phyloP scores from a whole-genome alignment of 2,797 vertebrate genomes.

The Lutjanus campechanus region DNA sequence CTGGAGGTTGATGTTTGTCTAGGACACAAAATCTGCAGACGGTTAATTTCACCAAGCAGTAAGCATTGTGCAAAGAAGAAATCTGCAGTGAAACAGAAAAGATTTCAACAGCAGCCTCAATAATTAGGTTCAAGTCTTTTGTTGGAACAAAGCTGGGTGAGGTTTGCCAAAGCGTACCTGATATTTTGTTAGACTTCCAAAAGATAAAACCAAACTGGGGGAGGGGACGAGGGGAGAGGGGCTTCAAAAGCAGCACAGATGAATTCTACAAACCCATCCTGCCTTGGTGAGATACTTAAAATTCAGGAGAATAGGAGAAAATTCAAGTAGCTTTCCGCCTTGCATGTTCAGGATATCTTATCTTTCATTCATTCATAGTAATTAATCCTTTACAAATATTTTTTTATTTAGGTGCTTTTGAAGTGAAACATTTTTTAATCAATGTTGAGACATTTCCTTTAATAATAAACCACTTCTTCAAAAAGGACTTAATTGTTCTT shows the following conservation, averaged over 20 bases:
- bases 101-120: constrained; percentile 8
- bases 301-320: constrained; percentile 40
- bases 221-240: constrained; percentile 54
- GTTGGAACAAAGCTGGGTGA: constrained; percentile 49
- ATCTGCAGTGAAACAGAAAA: neutral
- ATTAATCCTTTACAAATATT: constrained; percentile 1
- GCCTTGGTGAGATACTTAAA: constrained; percentile 28
- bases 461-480: neutral
- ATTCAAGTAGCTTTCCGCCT: neutral
- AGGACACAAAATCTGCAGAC: constrained; percentile 27
- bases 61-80: constrained; percentile 1
- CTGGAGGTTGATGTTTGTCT: constrained; percentile 17
- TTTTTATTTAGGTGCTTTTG: neutral
- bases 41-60: constrained; percentile 35
- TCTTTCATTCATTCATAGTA: neutral
- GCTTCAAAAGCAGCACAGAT: constrained; percentile 56
- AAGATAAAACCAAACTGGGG: constrained; percentile 64
- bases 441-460: neutral
- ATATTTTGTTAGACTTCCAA: constrained; percentile 63
- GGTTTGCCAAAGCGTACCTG: constrained; percentile 55
- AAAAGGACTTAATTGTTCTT: neutral
- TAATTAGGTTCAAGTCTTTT: constrained; percentile 42
- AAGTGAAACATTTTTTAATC: neutral
- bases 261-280: constrained; percentile 45
- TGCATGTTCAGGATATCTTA: neutral